Evolutionary conservation across 2,113 vertebrate genomes (phyloP), one percentile per base, ranked within the genome.

Genomic region (Fregata magnificens): DNA sequence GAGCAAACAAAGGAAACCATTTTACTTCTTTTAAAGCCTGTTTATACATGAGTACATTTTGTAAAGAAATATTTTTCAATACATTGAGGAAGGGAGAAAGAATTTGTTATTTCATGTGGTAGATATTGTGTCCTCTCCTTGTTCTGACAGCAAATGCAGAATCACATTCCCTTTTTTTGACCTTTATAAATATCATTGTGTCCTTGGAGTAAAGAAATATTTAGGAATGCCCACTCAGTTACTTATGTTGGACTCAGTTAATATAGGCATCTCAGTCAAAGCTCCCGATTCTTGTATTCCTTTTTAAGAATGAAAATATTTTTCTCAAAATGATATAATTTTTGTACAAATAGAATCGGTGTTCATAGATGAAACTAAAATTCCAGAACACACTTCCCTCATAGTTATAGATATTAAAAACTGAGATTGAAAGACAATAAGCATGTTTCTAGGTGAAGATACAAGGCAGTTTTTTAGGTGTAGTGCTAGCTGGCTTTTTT

Each of bases 131-230:
- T 79, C 47, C 10, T 89, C 21, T 50, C 24, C 11, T 90, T 84
- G 20, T 63, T 96, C 61, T 56, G 49, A 69, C 50, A 76, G 49
- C 26, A 85, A 87, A 56, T 91, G 19, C 49, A 94, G 87, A 90
- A 90, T 90, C 52, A 36, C 16, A 16, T 58, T 84, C 47, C 34
- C 7, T 85, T 80, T 53, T 84, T 78, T 26, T 92, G 63, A 86
- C 73, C 56, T 93, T 93, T 89, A 28, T 78, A 91, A 97, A 89
- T 93, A 81, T 56, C 65, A 78, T 61, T 28, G 9, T 95, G 89
- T 78, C 91, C 69, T 89, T 95, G n/a, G 44, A 71, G 24, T 87
- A 59, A 50, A 79, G 47, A 92, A 86, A 67, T 82, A 71, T 22
- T 28, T 4, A 8, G 34, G 32, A 91, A 70, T 88, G 56, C 66